Percentiles rank a stretch among this genome's conserved stretches.
Conservation (phyloP, 1,140 invertebrate species). For the Berghia stephanieae region DNA sequence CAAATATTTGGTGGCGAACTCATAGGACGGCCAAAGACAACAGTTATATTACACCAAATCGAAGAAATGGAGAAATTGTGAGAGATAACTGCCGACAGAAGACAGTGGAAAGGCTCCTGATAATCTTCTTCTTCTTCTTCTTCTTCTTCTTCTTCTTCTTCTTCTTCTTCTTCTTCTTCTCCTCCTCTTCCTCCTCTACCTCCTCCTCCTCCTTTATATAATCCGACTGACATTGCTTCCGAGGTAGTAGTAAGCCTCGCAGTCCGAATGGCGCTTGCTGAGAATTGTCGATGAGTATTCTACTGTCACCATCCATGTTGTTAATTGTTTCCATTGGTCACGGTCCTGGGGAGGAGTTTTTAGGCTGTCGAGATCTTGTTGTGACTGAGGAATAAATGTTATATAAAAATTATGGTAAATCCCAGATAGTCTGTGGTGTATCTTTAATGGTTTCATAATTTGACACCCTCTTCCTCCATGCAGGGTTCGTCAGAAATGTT, state of each 20-base stretch:
- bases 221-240: background rate
- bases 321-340: too few relatives aligned
- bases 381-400: background rate
- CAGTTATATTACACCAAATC: background rate
- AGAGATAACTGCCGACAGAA: too few relatives aligned
- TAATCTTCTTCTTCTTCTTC: slow-evolving; percentile 5
- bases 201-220: background rate
- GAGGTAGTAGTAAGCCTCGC: too few relatives aligned
- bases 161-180: background rate
- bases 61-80: background rate
- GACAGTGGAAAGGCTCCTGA: background rate
- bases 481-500: too few relatives aligned
- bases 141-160: background rate
- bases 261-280: too few relatives aligned
- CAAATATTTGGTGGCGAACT: too few relatives aligned
- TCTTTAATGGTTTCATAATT: background rate
- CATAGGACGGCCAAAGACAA: too few relatives aligned
- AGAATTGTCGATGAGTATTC: background rate
- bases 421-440: background rate
- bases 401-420: background rate
- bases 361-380: background rate
- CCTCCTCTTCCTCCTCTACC: background rate
- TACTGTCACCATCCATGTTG: background rate
- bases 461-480: too few relatives aligned
- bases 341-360: too few relatives aligned